phyloP scores from a whole-genome alignment of 2,113 vertebrate species.

The Neotoma lepida region DNA sequence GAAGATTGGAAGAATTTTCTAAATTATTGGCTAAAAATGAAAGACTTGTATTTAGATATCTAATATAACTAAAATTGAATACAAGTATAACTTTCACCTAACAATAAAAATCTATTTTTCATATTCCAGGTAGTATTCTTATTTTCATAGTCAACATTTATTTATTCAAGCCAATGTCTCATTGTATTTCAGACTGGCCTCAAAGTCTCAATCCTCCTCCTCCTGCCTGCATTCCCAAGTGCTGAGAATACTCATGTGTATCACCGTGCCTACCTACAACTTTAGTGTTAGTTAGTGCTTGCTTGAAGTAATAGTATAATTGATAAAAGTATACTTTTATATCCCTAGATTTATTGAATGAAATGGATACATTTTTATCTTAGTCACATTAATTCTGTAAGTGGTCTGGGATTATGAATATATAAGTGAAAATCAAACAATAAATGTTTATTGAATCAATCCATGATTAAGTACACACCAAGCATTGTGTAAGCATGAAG shows the following conservation, averaged over 20 bases:
- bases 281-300: slow-evolving; percentile 48
- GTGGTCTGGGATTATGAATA: background rate
- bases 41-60: slow-evolving; percentile 15
- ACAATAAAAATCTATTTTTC: background rate
- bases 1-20: slow-evolving; percentile 37
- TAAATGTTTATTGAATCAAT: slow-evolving; percentile 25
- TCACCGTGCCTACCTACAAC: background rate
- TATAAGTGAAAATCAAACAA: slow-evolving; percentile 42
- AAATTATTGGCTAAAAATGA: background rate
- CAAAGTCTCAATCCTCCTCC: background rate
- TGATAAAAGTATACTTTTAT: slow-evolving; percentile 44
- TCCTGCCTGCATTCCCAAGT: background rate
- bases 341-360: background rate
- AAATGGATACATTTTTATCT: background rate
- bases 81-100: slow-evolving; percentile 34
- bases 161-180: background rate
- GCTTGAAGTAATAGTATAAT: background rate
- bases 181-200: no score
- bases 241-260: background rate
- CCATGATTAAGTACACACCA: background rate
- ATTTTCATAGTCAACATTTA: background rate
- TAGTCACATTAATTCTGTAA: background rate
- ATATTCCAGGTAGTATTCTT: slow-evolving; percentile 21
- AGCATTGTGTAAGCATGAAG: background rate
- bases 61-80: background rate